A percentile compares a stretch with the other conserved stretches of the same genome.
phyloP scores from a whole-genome alignment of 2,797 vertebrate species.

The Perodicticus potto region DNA sequence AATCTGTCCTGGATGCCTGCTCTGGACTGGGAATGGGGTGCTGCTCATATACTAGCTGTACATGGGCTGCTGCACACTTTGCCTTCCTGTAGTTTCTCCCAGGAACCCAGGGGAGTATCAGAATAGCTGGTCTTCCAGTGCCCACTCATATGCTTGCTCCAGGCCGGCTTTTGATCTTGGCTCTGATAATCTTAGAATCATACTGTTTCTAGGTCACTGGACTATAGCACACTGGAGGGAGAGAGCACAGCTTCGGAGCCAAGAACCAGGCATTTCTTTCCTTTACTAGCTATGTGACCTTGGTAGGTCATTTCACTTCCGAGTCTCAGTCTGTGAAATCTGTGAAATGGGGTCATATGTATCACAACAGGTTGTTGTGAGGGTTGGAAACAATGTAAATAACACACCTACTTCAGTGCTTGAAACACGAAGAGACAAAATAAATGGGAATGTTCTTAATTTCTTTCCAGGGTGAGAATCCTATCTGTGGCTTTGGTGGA shows the following conservation, averaged over 20 bases:
- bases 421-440: conserved; percentile 5
- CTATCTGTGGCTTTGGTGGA: neutral
- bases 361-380: neutral
- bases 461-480: conserved; percentile 46
- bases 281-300: neutral
- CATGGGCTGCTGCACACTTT: neutral
- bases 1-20: neutral
- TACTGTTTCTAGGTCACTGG: neutral
- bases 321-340: conserved; percentile 13
- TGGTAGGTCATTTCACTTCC: conserved; percentile 50
- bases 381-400: conserved; percentile 46
- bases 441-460: conserved; percentile 24
- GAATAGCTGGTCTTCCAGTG: conserved; percentile 20
- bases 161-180: conserved; percentile 38
- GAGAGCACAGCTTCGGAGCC: conserved; percentile 39
- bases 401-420: neutral
- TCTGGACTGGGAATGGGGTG: neutral
- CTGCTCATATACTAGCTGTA: neutral
- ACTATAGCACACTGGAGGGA: neutral
- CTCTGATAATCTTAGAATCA: conserved; percentile 55
- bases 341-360: neutral
- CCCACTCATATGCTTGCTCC: neutral
- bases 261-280: neutral
- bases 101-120: neutral
- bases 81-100: neutral